phyloP scores from a whole-genome alignment of 2,113 vertebrate genomes.

The Orcinus orca region DNA sequence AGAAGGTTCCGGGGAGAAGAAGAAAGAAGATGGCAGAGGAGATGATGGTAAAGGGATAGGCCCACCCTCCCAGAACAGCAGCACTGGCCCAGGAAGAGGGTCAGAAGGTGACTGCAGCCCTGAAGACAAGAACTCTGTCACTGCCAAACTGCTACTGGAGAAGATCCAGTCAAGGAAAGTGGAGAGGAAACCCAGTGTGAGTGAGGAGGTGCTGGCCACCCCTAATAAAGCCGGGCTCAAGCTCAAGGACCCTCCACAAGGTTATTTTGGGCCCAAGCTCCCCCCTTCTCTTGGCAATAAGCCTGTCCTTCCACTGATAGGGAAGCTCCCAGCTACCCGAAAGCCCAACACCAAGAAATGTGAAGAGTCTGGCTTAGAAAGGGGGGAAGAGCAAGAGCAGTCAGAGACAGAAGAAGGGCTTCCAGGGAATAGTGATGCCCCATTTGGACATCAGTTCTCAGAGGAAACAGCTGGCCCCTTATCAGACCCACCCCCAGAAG shows the following conservation, averaged over 20 bases:
- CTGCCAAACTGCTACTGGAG: constrained; percentile 94
- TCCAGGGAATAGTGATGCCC: constrained; percentile 79
- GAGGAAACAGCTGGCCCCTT: constrained; percentile 87
- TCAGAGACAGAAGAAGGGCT: constrained; percentile 84
- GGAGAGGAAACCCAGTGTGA: constrained; percentile 81
- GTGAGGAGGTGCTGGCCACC: constrained; percentile 82
- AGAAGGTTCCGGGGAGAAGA: constrained; percentile 81
- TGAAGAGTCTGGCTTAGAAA: constrained; percentile 85
- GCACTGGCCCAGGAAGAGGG: constrained; percentile 48
- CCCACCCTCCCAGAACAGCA: constrained; percentile 79
- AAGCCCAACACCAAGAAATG: constrained; percentile 86
- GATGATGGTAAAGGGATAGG: constrained; percentile 80
- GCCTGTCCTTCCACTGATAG: constrained; percentile 94
- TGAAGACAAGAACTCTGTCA: constrained; percentile 92
- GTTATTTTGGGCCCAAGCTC: constrained; percentile 97
- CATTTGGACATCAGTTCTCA: constrained; percentile 84
- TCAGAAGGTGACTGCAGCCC: constrained; percentile 85
- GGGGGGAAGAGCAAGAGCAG: constrained; percentile 84
- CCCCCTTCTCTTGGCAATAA: constrained; percentile 94
- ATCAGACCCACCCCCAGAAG: constrained; percentile 79
- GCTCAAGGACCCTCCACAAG: constrained; percentile 97
- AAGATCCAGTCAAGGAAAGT: constrained; percentile 93
- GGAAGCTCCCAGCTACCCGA: constrained; percentile 92
- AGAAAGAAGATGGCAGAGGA: constrained; percentile 83
- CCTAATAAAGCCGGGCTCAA: constrained; percentile 90